Conservation (phyloP, 2,113 vertebrate genomes). For the Hemiscyllium ocellatum region DNA sequence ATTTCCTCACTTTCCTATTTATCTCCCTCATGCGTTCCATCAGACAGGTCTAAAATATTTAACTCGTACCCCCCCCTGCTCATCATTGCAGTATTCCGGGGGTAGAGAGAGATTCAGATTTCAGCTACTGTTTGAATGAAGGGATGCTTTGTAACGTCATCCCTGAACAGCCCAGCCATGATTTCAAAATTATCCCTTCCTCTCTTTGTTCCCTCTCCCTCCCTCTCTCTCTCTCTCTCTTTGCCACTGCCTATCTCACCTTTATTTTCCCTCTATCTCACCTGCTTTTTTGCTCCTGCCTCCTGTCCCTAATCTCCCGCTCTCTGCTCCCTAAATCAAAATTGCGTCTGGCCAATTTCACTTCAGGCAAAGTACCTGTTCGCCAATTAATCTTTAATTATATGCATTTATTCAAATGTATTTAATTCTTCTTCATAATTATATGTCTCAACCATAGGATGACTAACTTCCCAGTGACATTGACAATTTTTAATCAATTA, state of each 20-base stretch:
- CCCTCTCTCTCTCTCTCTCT: background rate
- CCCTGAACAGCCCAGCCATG: background rate
- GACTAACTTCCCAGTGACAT: background rate
- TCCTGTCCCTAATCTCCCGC: background rate
- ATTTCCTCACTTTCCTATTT: background rate
- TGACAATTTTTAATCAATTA: background rate
- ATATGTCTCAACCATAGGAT: background rate
- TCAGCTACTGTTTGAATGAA: background rate
- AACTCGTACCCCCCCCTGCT: too few species aligned
- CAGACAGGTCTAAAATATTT: background rate
- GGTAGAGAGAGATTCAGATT: background rate
- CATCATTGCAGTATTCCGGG: background rate
- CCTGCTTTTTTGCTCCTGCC: background rate
- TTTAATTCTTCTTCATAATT: constrained; percentile 14
- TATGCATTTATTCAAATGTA: constrained; percentile 26
- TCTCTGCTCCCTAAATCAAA: background rate
- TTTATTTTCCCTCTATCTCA: too few species aligned
- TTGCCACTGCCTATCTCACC: background rate
- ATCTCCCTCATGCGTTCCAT: background rate
- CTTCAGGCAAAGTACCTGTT: background rate
- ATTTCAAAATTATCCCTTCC: background rate
- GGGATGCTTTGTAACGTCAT: background rate
- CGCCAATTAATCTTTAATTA: constrained; percentile 22
- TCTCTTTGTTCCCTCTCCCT: background rate
- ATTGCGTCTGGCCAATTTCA: background rate